Evolutionary conservation across 1,140 invertebrate species (phyloP).

Genomic region (Lysiphlebus fabarum): DNA sequence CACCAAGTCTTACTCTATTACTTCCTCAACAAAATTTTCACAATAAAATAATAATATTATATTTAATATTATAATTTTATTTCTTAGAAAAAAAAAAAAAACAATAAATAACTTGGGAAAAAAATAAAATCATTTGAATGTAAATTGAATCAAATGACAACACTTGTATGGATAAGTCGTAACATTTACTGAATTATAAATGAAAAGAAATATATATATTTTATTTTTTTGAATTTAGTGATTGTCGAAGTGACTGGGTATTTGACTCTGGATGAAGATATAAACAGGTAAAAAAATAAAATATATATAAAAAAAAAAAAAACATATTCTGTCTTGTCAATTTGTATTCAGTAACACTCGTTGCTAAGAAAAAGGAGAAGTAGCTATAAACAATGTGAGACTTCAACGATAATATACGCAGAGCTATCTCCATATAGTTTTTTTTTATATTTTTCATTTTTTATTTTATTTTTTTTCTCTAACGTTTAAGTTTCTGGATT

Average conservation of each 20-base stretch:
- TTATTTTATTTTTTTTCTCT: conserved; percentile 1
- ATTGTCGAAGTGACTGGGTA: conserved; percentile 17
- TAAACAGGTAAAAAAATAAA: conserved; percentile 1
- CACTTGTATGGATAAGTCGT: conserved; percentile 13
- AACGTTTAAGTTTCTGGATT: conserved; percentile 10
- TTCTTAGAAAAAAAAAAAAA: too few relatives aligned
- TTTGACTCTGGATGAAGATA: neutral
- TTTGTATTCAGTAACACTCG: conserved; percentile 31
- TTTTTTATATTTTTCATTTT: neutral
- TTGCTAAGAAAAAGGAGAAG: conserved; percentile 30
- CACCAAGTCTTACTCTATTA: neutral
- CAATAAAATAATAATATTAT: neutral
- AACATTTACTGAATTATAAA: neutral
- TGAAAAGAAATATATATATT: conserved; percentile 15
- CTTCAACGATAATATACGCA: conserved; percentile 26
- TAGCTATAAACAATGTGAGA: conserved; percentile 33
- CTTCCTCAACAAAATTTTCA: neutral
- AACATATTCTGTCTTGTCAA: conserved; percentile 21
- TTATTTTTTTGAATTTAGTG: conserved; percentile 13
- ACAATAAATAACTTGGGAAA: neutral
- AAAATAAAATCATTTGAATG: conserved; percentile 16
- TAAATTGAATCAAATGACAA: conserved; percentile 18
- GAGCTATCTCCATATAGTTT: conserved; percentile 24
- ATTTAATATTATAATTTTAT: too few relatives aligned
- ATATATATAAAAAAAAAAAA: conserved; percentile 12